Conservation (phyloP, 2,113 vertebrate genomes). For the Sebastes fasciatus region DNA sequence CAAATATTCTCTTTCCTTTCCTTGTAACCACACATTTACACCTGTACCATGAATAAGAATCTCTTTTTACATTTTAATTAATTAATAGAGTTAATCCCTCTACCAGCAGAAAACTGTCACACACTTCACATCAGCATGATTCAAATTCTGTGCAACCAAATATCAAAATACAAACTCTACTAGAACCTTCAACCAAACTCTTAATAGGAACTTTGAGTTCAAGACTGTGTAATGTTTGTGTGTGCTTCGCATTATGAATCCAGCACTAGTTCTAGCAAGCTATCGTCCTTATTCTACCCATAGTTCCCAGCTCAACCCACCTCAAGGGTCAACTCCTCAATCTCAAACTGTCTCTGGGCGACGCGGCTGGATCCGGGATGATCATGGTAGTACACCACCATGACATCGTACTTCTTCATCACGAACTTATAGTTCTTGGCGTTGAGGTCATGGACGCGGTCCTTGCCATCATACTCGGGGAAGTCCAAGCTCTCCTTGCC, state of each 20-base stretch:
- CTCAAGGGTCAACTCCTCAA: conserved; percentile 92
- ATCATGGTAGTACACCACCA: conserved; percentile 92
- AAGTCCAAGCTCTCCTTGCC: conserved; percentile 88
- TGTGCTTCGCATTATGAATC: conserved; percentile 1
- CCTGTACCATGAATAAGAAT: neutral
- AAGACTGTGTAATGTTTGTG: neutral
- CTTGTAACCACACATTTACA: neutral
- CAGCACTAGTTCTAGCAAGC: neutral
- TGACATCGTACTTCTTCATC: conserved; percentile 92
- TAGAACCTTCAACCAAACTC: neutral
- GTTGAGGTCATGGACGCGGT: conserved; percentile 89
- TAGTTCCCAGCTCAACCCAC: conserved; percentile 76
- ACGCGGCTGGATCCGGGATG: conserved; percentile 87
- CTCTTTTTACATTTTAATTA: neutral
- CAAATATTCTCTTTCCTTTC: neutral
- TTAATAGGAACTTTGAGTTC: neutral
- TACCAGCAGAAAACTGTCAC: neutral
- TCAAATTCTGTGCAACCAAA: neutral
- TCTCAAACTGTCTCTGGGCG: conserved; percentile 90
- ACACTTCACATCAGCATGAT: neutral
- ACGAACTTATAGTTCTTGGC: conserved; percentile 90
- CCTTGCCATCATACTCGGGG: conserved; percentile 90
- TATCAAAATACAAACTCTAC: conserved; percentile 3
- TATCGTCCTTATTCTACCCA: neutral
- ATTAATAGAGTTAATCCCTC: neutral